Evolutionary conservation across 2,113 vertebrate species (phyloP), one percentile per base, ranked within the genome.

Genomic region (Girardinichthys multiradiatus): DNA sequence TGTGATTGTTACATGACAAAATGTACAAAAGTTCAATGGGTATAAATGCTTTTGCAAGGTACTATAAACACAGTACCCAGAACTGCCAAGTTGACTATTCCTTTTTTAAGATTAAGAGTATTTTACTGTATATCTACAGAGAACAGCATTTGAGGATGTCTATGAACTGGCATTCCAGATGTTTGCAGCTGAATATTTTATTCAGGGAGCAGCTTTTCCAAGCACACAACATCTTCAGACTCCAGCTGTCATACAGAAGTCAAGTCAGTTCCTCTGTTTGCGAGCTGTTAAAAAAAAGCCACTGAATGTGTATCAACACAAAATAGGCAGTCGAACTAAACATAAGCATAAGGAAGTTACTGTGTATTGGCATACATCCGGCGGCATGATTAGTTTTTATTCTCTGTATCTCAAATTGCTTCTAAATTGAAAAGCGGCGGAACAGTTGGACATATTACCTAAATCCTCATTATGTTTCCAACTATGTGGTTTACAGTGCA

Each of bases 301-400:
- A 78, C 86, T 87, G 89, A 87, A 87, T 85, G 90, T 66, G 57
- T 80, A 80, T 87, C 72, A 81, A 86, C 77, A 70, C 76, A 72
- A 86, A 84, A 84, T 74, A 84, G 72, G 90, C 89, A 88, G 86
- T 93, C 88, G 90, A 81, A 68, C 69, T 73, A 64, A 86, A 87
- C 75, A 80, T 83, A 90, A 77, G 77, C 74, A 88, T 42, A 81
- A 61, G 35, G 71, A 62, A 68, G 28, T 59, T 42, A 35, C 69
- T 83, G 68, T 74, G 24, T 72, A 83, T 68, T 66, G 64, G 59
- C 70, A 75, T 82, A n/a, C 69, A 59, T 81, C 60, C 75, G 73
- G 76, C 70, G 79, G 28, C 60, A 84, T 86, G 83, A 86, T 87
- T 90, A 82, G 62, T 74, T 62, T 68, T 81, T 29, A 78, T 87